Evolutionary conservation across 2,888 invertebrate species (phyloP).

Genomic region (Priocnemis perturbator): DNA sequence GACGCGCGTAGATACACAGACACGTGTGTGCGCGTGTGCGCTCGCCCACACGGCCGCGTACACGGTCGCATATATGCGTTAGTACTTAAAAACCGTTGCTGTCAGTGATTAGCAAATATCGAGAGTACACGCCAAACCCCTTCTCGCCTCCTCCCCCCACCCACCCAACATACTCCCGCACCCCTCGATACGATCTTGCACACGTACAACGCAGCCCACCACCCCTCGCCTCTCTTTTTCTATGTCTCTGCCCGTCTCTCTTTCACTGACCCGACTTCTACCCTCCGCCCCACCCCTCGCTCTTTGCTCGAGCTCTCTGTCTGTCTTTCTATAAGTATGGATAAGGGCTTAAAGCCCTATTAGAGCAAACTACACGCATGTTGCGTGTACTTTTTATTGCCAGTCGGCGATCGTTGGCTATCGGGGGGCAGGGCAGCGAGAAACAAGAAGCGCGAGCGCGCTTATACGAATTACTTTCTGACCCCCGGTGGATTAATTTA

Average conservation of each 20-base stretch:
- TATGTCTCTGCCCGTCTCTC: conserved; percentile 13
- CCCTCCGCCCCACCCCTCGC: conserved; percentile 15
- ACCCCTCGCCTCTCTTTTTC: conserved; percentile 13
- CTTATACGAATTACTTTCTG: too few species aligned
- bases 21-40: too few species aligned
- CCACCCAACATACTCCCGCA: neutral
- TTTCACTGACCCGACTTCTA: conserved; percentile 21
- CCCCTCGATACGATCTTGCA: too few species aligned
- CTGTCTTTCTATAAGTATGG: conserved; percentile 24
- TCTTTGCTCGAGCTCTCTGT: conserved; percentile 23
- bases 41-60: neutral
- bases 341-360: conserved; percentile 43
- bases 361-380: conserved; percentile 44
- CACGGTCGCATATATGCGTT: conserved; percentile 40
- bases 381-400: neutral
- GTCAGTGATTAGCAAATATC: conserved; percentile 68
- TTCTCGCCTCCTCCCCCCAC: conserved; percentile 15
- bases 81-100: conserved; percentile 62
- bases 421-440: too few species aligned
- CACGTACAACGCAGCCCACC: neutral
- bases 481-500: neutral
- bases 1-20: neutral
- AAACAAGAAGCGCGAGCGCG: too few species aligned
- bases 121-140: conserved; percentile 51
- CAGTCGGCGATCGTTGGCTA: too few species aligned